phyloP scores from a whole-genome alignment of 1,140 invertebrate species.

The Lethrus apterus region DNA sequence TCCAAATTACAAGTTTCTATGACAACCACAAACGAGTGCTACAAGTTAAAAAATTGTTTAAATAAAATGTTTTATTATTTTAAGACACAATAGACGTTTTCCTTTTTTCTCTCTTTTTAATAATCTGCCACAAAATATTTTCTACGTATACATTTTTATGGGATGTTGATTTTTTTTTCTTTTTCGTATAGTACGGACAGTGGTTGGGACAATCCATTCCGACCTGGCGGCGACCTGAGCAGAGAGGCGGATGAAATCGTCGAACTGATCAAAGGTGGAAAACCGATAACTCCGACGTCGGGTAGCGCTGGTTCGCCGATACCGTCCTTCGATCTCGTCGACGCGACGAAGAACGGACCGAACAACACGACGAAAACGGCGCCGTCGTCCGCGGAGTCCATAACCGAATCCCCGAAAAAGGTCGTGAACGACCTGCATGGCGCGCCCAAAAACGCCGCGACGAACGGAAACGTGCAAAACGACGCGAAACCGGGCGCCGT shows the following conservation, averaged over 20 bases:
- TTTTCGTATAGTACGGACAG: conserved; percentile 73
- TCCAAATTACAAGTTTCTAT: no score
- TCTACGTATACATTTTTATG: no score
- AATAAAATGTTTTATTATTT: no score
- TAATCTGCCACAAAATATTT: no score
- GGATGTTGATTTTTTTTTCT: background rate
- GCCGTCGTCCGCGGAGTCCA: conserved; percentile 19
- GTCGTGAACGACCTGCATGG: conserved; percentile 22
- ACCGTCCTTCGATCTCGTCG: conserved; percentile 26
- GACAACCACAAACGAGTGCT: no score
- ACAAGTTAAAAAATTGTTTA: no score
- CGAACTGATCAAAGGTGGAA: conserved; percentile 84
- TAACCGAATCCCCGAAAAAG: conserved; percentile 31
- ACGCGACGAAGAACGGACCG: no score
- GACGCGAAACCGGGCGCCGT: conserved; percentile 50
- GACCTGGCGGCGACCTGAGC: conserved; percentile 89
- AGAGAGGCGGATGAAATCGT: conserved; percentile 94
- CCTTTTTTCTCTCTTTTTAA: no score
- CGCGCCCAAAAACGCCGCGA: conserved; percentile 26
- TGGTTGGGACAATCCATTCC: conserved; percentile 95
- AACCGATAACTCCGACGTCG: conserved; percentile 67
- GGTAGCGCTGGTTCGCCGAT: conserved; percentile 27
- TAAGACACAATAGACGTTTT: no score
- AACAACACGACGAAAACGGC: conserved; percentile 19
- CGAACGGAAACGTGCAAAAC: conserved; percentile 33